A percentile compares a stretch with the other conserved stretches of the same genome.
Conservation (phyloP, 2,113 vertebrate genomes). For the Aleadryas rufinucha region DNA sequence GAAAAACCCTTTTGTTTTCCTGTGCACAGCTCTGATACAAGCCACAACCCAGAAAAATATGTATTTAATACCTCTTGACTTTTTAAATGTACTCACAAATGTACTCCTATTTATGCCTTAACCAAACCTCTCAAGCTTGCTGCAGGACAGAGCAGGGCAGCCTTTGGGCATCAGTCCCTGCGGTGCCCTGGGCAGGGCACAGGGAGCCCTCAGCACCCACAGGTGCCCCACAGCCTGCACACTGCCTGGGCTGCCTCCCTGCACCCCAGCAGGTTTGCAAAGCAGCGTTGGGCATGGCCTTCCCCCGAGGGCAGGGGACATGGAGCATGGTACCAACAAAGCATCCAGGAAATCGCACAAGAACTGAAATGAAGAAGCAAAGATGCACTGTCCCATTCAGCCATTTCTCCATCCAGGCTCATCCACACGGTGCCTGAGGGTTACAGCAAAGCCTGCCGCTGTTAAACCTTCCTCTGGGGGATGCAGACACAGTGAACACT, state of each 20-base stretch:
- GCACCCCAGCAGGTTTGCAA: not conserved
- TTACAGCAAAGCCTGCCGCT: not conserved
- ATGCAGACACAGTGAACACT: not conserved
- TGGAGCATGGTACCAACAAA: fast-evolving
- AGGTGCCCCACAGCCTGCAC: not conserved
- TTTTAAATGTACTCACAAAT: not conserved
- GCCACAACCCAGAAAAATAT: not conserved
- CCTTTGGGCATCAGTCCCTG: not conserved
- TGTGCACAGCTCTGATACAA: not conserved
- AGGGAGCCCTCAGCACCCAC: not conserved
- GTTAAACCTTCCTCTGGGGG: not conserved
- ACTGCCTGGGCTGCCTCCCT: not conserved
- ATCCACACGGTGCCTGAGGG: not conserved
- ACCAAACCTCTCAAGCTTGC: fast-evolving
- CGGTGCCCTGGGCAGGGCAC: not conserved
- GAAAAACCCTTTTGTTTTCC: not conserved
- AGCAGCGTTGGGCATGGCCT: fast-evolving
- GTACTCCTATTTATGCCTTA: not conserved
- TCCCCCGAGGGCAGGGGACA: not conserved
- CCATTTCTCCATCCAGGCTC: not conserved
- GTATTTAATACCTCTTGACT: not conserved
- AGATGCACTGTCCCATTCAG: not conserved
- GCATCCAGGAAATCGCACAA: not conserved
- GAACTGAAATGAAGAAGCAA: not conserved
- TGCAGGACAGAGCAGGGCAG: not conserved